Percentiles rank a stretch among this genome's conserved stretches.
Evolutionary conservation across 2,113 vertebrate species (phyloP).

Genomic region (Nanorana parkeri): DNA sequence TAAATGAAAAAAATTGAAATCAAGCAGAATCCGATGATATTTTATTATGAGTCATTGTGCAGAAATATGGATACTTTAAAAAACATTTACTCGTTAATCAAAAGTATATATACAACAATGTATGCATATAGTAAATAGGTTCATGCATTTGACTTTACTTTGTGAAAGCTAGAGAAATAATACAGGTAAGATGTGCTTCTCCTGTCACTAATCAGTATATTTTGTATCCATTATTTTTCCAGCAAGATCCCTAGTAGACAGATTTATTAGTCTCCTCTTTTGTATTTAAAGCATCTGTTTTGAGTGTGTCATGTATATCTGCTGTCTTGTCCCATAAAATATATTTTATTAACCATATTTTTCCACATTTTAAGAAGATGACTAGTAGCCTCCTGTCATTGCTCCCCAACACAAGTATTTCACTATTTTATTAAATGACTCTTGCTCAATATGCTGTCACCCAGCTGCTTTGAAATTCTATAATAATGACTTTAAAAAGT

Average conservation of each 20-base stretch:
- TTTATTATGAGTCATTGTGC: no score
- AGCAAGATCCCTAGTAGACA: conserved; percentile 26
- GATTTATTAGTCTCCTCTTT: conserved; percentile 53
- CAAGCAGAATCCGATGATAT: no score
- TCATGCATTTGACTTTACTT: no score
- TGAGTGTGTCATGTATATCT: conserved; percentile 52
- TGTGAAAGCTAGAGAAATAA: neutral
- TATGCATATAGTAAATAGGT: no score
- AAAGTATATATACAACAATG: no score
- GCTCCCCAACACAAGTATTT: conserved; percentile 48
- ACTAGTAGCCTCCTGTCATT: conserved; percentile 51
- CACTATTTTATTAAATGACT: conserved; percentile 50
- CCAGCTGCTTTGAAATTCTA: conserved; percentile 42
- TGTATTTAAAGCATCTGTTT: conserved; percentile 56
- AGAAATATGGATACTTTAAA: no score
- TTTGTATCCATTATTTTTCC: conserved; percentile 33
- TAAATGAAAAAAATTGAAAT: no score
- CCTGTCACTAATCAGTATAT: conserved; percentile 20
- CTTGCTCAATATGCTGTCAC: conserved; percentile 44
- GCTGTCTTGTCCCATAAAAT: conserved; percentile 55
- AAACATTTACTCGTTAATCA: no score
- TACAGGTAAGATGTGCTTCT: conserved; percentile 3
- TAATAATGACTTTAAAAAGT: conserved; percentile 39
- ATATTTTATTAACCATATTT: conserved; percentile 58
- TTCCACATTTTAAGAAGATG: conserved; percentile 39